A percentile compares a stretch with the other conserved stretches of the same genome.
Conservation (phyloP, 2,797 vertebrate species). For the Fistularia tabacaria region DNA sequence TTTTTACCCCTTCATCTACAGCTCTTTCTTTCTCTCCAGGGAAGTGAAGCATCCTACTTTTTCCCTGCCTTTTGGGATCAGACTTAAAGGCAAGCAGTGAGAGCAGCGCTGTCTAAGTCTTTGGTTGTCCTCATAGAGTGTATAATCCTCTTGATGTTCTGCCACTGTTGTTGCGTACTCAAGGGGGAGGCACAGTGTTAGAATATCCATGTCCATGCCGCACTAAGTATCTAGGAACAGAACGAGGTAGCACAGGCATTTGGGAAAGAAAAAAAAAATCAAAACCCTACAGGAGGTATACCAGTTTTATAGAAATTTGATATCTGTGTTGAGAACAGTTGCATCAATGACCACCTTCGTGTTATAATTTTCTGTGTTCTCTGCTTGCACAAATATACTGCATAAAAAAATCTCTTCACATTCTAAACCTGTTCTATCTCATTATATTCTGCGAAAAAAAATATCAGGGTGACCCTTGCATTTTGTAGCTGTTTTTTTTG, state of each 20-base stretch:
- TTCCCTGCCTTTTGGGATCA: conserved; percentile 41
- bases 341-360: not conserved
- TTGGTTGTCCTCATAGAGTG: conserved; percentile 36
- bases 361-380: not conserved
- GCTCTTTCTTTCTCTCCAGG: conserved; percentile 8
- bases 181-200: conserved; percentile 22
- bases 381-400: not conserved
- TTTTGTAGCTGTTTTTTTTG: not conserved
- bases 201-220: conserved; percentile 20
- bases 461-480: too few relatives aligned
- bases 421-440: too few relatives aligned
- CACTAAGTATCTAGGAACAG: conserved; percentile 12
- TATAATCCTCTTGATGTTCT: conserved; percentile 64
- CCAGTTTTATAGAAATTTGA: too few relatives aligned
- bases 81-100: conserved; percentile 34
- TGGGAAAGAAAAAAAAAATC: conserved; percentile 1
- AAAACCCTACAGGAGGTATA: not conserved
- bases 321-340: too few relatives aligned
- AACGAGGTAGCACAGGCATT: not conserved
- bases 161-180: conserved; percentile 39
- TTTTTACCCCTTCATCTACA: not conserved
- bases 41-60: conserved; percentile 41
- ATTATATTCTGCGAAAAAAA: too few relatives aligned
- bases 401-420: not conserved
- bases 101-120: conserved; percentile 39